phyloP scores from a whole-genome alignment of 2,113 vertebrate species.

The Lethenteron camtschaticum region DNA sequence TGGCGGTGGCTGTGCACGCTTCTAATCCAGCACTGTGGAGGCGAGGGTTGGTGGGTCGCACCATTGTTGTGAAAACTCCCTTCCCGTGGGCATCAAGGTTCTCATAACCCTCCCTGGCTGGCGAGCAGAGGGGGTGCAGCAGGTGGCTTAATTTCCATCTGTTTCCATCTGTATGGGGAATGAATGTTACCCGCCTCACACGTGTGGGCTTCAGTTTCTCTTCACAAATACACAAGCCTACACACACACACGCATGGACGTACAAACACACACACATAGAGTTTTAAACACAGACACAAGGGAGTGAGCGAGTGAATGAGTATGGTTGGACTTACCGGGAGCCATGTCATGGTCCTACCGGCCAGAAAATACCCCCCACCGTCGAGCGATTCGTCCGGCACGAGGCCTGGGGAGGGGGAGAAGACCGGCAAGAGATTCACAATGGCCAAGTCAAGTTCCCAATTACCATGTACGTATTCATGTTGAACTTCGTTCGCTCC shows the following conservation, averaged over 20 bases:
- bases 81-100: too few species aligned
- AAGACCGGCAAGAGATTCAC: neutral
- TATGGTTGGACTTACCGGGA: constrained; percentile 44
- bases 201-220: neutral
- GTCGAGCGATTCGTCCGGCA: constrained; percentile 41
- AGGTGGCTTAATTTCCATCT: too few species aligned
- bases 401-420: constrained; percentile 34
- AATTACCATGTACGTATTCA: neutral
- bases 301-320: neutral
- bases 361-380: constrained; percentile 74
- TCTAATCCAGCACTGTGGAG: too few species aligned
- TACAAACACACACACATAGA: constrained; percentile 1
- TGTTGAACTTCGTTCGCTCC: neutral
- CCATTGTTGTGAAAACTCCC: too few species aligned
- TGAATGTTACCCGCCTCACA: too few species aligned
- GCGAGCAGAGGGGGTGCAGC: too few species aligned
- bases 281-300: neutral
- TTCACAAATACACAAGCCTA: neutral
- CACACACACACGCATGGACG: neutral
- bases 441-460: constrained; percentile 5
- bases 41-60: too few species aligned
- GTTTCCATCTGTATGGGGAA: too few species aligned
- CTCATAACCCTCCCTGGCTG: too few species aligned
- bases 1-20: too few species aligned
- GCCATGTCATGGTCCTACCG: constrained; percentile 73